phyloP scores from a whole-genome alignment of 2,888 invertebrate genomes.

The Nemapogon koenigi region DNA sequence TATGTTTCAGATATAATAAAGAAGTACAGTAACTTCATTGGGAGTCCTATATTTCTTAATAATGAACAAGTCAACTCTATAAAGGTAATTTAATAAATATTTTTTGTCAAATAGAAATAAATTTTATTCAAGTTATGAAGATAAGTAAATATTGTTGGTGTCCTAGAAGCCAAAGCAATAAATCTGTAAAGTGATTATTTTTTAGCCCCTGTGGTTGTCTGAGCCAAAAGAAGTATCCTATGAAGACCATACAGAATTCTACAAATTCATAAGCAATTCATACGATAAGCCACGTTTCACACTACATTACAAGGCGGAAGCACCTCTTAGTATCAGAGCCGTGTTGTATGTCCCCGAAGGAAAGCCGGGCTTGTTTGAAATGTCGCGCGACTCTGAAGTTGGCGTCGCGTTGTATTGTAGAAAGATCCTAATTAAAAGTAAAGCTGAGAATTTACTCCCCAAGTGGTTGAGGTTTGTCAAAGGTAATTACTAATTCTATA shows the following conservation, averaged over 20 bases:
- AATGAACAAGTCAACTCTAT: conserved; percentile 88
- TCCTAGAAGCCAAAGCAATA: too few relatives aligned
- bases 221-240: conserved; percentile 86
- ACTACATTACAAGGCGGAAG: conserved; percentile 92
- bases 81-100: conserved; percentile 54
- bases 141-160: too few relatives aligned
- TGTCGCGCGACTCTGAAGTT: conserved; percentile 83
- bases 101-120: not conserved
- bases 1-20: conserved; percentile 77
- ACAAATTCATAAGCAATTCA: conserved; percentile 84
- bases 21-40: conserved; percentile 98
- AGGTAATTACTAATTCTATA: conserved; percentile 65
- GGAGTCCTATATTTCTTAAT: conserved; percentile 90
- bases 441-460: conserved; percentile 88
- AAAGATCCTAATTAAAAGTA: conserved; percentile 91
- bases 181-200: too few relatives aligned
- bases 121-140: too few relatives aligned
- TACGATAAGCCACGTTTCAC: conserved; percentile 89
- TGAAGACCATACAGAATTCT: conserved; percentile 92
- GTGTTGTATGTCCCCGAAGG: conserved; percentile 94
- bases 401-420: conserved; percentile 91
- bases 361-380: conserved; percentile 89
- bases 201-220: conserved; percentile 89
- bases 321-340: conserved; percentile 88
- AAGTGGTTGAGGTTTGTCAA: conserved; percentile 96